phyloP scores from a whole-genome alignment of 2,888 invertebrate genomes.

The Chromoteleia sp. region DNA sequence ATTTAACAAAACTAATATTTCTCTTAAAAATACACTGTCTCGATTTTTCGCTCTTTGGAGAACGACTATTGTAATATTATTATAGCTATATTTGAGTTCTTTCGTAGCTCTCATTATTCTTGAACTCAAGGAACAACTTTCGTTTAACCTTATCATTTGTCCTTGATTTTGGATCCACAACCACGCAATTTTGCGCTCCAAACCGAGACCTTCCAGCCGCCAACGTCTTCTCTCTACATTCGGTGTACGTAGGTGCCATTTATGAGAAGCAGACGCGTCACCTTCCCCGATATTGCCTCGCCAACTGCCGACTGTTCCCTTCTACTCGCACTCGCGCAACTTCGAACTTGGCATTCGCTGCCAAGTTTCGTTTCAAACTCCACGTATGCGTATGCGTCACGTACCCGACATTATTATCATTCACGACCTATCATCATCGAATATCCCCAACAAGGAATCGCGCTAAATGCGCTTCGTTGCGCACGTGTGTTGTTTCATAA shows the following conservation, averaged over 20 bases:
- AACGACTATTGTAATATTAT: too few relatives aligned
- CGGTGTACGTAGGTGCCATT: conserved; percentile 51
- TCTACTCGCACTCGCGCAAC: conserved; percentile 13
- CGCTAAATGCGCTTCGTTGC: conserved; percentile 6
- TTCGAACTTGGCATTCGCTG: conserved; percentile 55
- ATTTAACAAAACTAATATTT: too few relatives aligned
- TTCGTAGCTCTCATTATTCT: conserved; percentile 2
- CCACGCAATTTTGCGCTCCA: conserved; percentile 16
- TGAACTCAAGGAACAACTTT: neutral
- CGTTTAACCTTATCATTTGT: conserved; percentile 11
- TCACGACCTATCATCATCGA: conserved; percentile 30
- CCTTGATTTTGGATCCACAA: conserved; percentile 26
- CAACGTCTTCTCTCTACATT: conserved; percentile 23
- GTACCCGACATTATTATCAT: conserved; percentile 33
- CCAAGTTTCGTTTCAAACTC: conserved; percentile 49
- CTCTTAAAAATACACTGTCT: too few relatives aligned
- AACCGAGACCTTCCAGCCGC: conserved; percentile 19
- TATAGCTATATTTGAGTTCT: too few relatives aligned
- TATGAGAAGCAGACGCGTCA: conserved; percentile 51
- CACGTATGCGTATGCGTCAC: conserved; percentile 26
- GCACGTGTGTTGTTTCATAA: neutral
- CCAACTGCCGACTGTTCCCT: conserved; percentile 51
- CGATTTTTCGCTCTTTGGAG: neutral
- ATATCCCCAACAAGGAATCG: conserved; percentile 17
- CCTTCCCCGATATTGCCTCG: conserved; percentile 55